Base-by-base conservation (phyloP, 2,888 invertebrate genomes). In the Acanthosepion lycidas region DNA sequence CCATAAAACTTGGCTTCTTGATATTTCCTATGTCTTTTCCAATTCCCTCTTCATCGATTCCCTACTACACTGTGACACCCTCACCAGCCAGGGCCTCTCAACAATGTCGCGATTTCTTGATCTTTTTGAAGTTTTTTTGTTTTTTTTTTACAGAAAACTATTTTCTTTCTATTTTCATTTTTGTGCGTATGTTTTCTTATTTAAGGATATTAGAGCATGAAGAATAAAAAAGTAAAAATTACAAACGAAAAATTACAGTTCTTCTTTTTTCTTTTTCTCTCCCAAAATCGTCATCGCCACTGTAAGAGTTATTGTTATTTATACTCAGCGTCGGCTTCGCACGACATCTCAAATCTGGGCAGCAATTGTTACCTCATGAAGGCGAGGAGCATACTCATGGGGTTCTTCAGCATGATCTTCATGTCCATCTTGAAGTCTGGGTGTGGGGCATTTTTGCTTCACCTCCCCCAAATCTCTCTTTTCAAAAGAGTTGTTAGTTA, bases 1-100 rank as follows among this genome's bases (percentile, higher is more conserved):
- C n/a, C 78, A 78, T 78, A 78, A 78, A 78, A n/a, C 78, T 78
- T 78, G 33, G n/a, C 78, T 78, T 78, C n/a, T 78, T 78, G 78
- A 15, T 78, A 78, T 78, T 78, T 78, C 15, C 78, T n/a, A 9
- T 18, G n/a, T 78, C 78, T 78, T 78, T 9, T 78, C 9, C 78
- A 78, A 78, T 78, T 78, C n/a, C n/a, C n/a, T 78, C 78, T 78
- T 78, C 15, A 78, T 33, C n/a, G 78, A 78, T 78, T 78, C 78
- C n/a, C 33, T n/a, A 12, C n/a, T 78, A 33, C 78, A 9, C 78
- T 78, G n/a, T 78, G 78, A 78, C 78, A n/a, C n/a, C 78, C 78
- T 33, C 15, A 15, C 9, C 78, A 78, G 78, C 78, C 78, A n/a
- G 15, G 12, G n/a, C 18, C n/a, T 78, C 78, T 78, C 78, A 78